Evolutionary conservation across 1,140 invertebrate genomes (phyloP), one percentile per base, ranked within the genome.

Genomic region (Drosophila kanapiae): DNA sequence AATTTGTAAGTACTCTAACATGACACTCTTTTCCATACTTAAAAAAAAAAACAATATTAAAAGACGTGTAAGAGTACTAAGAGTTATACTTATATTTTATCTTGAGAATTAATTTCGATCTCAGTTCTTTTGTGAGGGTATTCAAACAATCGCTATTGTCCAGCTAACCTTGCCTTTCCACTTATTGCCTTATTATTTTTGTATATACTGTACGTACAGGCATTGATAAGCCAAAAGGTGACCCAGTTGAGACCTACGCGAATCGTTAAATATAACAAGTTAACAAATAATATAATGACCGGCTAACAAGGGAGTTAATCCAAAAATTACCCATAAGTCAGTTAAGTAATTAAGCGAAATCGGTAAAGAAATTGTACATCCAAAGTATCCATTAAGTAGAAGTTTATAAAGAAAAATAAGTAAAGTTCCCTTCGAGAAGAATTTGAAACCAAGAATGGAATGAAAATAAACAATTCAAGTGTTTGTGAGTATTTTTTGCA

Each of bases 161-260:
- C 43, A 40, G 29, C 9, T 42, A 40, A 72, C 69, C 69, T 72
- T 58, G 65, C 69, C 37, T 71, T 58, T n/a, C 29, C 29, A 58
- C 40, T 54, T 60, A 54, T 54, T 61, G 40, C 43, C 56, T 51
- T 49, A 69, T 65, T 47, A 49, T 62, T 62, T 58, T 61, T 62
- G 67, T 51, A 37, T 69, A 64, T 64, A 33, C 56, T n/a, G 35
- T 65, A 71, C 67, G 27, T 64, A 38, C 63, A 78, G 43, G 16
- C 43, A 48, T 78, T 87, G 83, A 87, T 87, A 87, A 87, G 80
- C 71, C 72, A 78, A 88, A 87, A 87, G 84, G 79, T 88, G 84
- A 88, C 83, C 72, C 68, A 83, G 48, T 88, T 83, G 83, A 63
- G 64, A 62, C 75, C 71, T 75, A 60, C 49, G 56, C 35, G 59